These are phyloP conservation scores for Glaucidium brasilianum DNA, from an alignment of 2,113 vertebrate species.

Conservation along the genomic window DNA sequence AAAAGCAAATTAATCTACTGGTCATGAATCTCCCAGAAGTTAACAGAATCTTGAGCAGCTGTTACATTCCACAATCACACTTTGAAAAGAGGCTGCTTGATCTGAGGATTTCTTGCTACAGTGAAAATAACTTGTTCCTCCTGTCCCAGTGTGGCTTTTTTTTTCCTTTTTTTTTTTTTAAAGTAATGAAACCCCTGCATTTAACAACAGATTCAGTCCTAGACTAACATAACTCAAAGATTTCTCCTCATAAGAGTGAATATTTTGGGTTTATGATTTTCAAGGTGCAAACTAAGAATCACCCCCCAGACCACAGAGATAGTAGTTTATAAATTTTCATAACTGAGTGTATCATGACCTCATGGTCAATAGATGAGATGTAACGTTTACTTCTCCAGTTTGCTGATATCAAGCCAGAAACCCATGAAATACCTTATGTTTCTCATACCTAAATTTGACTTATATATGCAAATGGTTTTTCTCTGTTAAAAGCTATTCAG, in stretches of 20 bases:
- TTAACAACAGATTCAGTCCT: background rate
- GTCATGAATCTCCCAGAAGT: conserved; percentile 60
- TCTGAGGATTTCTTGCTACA: background rate
- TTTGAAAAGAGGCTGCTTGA: conserved; percentile 35
- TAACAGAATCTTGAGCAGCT: conserved; percentile 44
- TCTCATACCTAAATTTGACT: background rate
- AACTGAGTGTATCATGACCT: conserved; percentile 6
- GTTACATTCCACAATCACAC: conserved; percentile 41
- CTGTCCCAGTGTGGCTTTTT: background rate
- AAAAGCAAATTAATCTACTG: conserved; percentile 71
- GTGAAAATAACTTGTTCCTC: conserved; percentile 3
- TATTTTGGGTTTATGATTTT: background rate
- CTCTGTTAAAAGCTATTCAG: background rate
- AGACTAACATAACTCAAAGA: background rate
- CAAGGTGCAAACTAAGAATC: background rate
- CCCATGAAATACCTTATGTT: conserved; percentile 14
- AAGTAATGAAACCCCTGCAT: background rate
- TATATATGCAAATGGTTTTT: background rate
- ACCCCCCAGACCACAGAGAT: background rate
- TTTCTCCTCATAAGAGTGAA: background rate
- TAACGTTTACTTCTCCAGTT: conserved; percentile 42
- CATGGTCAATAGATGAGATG: conserved; percentile 17
- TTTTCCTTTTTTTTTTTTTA: background rate
- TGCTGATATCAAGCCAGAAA: conserved; percentile 22
- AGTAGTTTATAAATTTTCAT: conserved; percentile 37